Evolutionary conservation across 2,797 vertebrate genomes (phyloP), one percentile per base, ranked within the genome.

Genomic region (Agapornis canus): DNA sequence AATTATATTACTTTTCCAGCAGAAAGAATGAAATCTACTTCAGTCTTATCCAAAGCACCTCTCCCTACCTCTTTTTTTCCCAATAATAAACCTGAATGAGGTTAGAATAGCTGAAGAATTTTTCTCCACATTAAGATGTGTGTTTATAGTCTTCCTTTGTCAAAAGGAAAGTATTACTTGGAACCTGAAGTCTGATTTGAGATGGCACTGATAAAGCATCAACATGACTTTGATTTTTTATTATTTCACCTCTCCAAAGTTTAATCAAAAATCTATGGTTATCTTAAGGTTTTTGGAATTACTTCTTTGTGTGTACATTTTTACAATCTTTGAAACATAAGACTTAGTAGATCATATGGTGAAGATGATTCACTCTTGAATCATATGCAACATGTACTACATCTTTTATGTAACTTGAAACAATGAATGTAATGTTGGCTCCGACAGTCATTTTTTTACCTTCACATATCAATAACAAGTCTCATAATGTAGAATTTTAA

Each of bases 401-500:
- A 76, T 90, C 69, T 66, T 95, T 97, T 93, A 86, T 93, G 29
- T 88, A 95, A 95, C 63, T 90, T 97, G 60, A 94, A 88, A 96
- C 87, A 89, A 90, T 90, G 78, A 94, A 89, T 87, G 90, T 93
- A 82, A 93, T 71, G 47, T 92, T 92, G 95, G 87, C 86, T 96
- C 47, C 85, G 94, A 70, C 83, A 82, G 72, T 93, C 95, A 81
- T 73, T 69, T 25, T 82, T 91, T 95, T 96, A 86, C 86, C 81
- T 95, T 94, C 89, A 56, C 45, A 7, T 93, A 96, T 90, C 94
- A 96, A 83, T 95, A 97, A 92, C 80, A 92, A 90, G 90, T 76
- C 92, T 95, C 89, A 86, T 94, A 97, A 97, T 97, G 96, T 96
- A 96, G 85, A 81, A 96, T 86, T 80, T 79, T 18, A 4, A 82